A percentile compares a stretch with the other conserved stretches of the same genome.
Evolutionary conservation across 2,888 invertebrate genomes (phyloP).

Genomic region (Megaustenia siamemsis): DNA sequence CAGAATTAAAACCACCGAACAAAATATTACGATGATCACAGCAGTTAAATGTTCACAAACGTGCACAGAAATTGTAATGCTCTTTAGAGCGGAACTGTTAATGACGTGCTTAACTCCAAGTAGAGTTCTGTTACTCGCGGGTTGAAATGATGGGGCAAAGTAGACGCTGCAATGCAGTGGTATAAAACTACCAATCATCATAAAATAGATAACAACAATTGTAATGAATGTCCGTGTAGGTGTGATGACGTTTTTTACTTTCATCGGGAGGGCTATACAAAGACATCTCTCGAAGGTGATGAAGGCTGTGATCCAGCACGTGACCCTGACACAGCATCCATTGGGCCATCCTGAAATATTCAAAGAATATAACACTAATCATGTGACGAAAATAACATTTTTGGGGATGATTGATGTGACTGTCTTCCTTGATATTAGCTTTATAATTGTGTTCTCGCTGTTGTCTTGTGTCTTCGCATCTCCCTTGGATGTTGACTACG

Average conservation of each 20-base stretch:
- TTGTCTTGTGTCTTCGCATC: too few species aligned
- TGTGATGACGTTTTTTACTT: conserved; percentile 1
- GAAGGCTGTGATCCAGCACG: conserved; percentile 7
- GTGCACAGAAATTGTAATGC: not conserved
- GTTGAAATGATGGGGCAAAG: not conserved
- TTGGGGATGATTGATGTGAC: too few species aligned
- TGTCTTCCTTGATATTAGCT: too few species aligned
- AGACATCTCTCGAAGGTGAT: conserved; percentile 30
- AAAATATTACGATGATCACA: not conserved
- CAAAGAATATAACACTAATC: too few species aligned
- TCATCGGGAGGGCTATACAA: not conserved
- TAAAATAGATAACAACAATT: not conserved
- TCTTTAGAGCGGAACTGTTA: not conserved
- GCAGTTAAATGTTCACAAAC: not conserved
- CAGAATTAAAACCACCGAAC: not conserved
- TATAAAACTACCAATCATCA: not conserved
- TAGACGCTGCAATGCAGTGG: not conserved
- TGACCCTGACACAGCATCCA: too few species aligned
- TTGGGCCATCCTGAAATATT: too few species aligned
- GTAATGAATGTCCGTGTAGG: not conserved
- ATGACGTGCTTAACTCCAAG: not conserved
- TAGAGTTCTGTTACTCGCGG: not conserved
- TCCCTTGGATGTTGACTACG: too few species aligned
- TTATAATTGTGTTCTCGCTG: too few species aligned
- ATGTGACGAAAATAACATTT: too few species aligned